Percentiles rank a stretch among this genome's conserved stretches.
These are phyloP conservation scores for Artibeus lituratus DNA, from an alignment of 2,797 vertebrate species.

Conservation along the genomic window DNA sequence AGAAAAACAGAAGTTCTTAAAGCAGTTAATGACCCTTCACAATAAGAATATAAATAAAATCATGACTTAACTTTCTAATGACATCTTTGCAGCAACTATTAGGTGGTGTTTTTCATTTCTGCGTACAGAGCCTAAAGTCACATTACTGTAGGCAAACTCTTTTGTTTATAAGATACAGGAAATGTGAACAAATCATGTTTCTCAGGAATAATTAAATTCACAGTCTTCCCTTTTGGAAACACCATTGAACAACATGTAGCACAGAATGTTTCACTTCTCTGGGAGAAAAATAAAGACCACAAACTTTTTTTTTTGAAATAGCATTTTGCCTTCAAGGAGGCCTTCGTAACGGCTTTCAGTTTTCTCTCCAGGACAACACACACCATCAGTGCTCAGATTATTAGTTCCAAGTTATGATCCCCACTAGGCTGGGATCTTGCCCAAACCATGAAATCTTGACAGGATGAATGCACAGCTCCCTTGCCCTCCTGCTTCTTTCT, in stretches of 20 bases:
- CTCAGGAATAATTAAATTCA: background rate
- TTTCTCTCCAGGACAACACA: background rate
- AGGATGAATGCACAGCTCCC: background rate
- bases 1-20: background rate
- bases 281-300: background rate
- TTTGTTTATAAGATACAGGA: background rate
- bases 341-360: background rate
- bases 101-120: background rate
- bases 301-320: background rate
- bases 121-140: background rate
- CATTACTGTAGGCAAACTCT: background rate
- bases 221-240: slow-evolving; percentile 8
- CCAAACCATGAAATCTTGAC: slow-evolving; percentile 19
- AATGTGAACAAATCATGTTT: slow-evolving; percentile 28
- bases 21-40: background rate
- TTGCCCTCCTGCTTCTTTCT: background rate
- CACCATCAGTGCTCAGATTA: background rate
- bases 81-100: background rate
- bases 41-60: slow-evolving; percentile 8
- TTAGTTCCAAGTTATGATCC: background rate
- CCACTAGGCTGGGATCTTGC: background rate
- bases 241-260: background rate
- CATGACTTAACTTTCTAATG: background rate
- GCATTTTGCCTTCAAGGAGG: background rate
- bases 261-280: slow-evolving; percentile 30